Conservation (phyloP, 2,888 invertebrate species). For the Microctonus hyperodae region DNA sequence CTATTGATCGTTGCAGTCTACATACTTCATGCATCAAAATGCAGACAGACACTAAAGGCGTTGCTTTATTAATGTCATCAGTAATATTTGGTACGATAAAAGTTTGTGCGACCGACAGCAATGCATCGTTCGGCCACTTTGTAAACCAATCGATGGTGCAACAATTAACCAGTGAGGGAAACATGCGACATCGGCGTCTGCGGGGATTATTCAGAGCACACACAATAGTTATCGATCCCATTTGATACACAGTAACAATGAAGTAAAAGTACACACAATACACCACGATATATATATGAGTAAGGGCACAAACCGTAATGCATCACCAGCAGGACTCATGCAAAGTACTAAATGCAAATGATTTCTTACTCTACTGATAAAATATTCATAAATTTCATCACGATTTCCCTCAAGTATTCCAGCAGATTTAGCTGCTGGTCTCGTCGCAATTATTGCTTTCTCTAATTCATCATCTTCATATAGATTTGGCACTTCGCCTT, state of each 20-base stretch:
- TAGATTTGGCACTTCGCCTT: constrained; percentile 85
- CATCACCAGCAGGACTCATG: constrained; percentile 90
- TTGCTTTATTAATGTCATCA: constrained; percentile 65
- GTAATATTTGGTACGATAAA: constrained; percentile 70
- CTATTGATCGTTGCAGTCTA: background rate
- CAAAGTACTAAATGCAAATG: constrained; percentile 87
- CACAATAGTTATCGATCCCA: background rate
- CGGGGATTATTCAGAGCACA: constrained; percentile 21
- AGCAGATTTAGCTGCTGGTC: constrained; percentile 74
- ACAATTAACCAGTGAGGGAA: constrained; percentile 89
- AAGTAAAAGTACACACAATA: background rate
- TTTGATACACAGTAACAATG: background rate
- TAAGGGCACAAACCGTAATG: constrained; percentile 70
- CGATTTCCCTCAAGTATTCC: constrained; percentile 74
- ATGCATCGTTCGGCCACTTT: constrained; percentile 89
- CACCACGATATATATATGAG: background rate
- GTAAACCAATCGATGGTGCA: constrained; percentile 96
- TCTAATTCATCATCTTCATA: constrained; percentile 88
- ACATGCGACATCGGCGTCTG: constrained; percentile 89
- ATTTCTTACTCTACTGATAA: constrained; percentile 81
- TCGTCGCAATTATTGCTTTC: constrained; percentile 78
- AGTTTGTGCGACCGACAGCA: constrained; percentile 81
- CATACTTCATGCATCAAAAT: constrained; percentile 75
- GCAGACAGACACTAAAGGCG: constrained; percentile 71
- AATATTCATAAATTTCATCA: constrained; percentile 85